Percentiles rank a stretch among this genome's conserved stretches.
These are phyloP conservation scores for Somateria mollissima DNA, from an alignment of 2,797 vertebrate genomes.

Conservation along the genomic window DNA sequence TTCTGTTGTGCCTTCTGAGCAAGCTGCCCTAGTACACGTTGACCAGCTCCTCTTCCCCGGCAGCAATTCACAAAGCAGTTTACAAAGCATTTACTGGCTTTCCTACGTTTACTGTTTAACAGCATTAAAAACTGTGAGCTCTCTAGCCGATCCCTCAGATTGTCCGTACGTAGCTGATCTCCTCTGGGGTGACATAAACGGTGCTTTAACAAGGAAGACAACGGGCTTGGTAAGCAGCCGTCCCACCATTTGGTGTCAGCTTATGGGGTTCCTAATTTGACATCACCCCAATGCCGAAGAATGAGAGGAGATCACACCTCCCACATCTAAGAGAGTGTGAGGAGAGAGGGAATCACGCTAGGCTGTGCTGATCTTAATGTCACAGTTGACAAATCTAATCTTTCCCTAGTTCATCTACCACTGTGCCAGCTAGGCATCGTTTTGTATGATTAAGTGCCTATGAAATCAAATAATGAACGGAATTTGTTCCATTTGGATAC, in stretches of 20 bases:
- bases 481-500: constrained; percentile 20
- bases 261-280: constrained; percentile 27
- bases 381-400: neutral
- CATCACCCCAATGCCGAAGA: neutral
- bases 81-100: neutral
- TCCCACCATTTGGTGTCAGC: neutral
- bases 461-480: constrained; percentile 58
- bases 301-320: constrained; percentile 12
- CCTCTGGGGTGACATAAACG: neutral
- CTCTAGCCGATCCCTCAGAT: neutral
- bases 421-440: neutral
- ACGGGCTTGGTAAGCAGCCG: neutral
- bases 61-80: neutral
- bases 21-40: neutral
- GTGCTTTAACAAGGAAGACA: neutral
- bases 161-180: neutral
- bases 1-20: neutral
- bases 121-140: neutral
- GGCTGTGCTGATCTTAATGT: constrained; percentile 6
- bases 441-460: constrained; percentile 9
- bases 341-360: neutral
- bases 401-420: constrained; percentile 26
- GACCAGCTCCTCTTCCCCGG: neutral
- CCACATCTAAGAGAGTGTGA: neutral
- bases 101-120: neutral